A percentile compares a stretch with the other conserved stretches of the same genome.
phyloP scores from a whole-genome alignment of 2,888 invertebrate species.

The Drosophila flavopinicola region DNA sequence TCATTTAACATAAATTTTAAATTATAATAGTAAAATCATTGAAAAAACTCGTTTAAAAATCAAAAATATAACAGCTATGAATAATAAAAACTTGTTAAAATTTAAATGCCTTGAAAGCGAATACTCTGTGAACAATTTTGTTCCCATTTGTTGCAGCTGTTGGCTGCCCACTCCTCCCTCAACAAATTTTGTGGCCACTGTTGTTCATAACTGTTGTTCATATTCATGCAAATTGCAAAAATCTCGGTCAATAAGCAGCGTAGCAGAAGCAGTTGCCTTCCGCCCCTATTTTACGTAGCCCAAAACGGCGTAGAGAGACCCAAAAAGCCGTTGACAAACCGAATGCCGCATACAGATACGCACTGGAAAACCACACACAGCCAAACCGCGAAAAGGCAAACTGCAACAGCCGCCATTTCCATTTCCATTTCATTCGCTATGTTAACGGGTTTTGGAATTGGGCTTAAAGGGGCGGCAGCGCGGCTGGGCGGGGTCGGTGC shows the following conservation, averaged over 20 bases:
- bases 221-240: constrained; percentile 55
- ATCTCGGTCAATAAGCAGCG: constrained; percentile 67
- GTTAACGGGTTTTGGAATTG: constrained; percentile 21
- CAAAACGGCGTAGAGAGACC: constrained; percentile 16
- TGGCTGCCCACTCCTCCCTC: constrained; percentile 3
- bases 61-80: no score
- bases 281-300: constrained; percentile 10
- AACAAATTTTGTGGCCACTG: constrained; percentile 11
- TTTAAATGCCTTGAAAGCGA: not conserved
- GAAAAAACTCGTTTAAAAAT: no score
- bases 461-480: not conserved
- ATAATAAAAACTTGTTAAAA: not conserved
- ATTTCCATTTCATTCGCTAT: constrained; percentile 37
- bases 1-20: no score
- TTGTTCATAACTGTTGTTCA: constrained; percentile 41
- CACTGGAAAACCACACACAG: constrained; percentile 23
- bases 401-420: constrained; percentile 43
- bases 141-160: not conserved
- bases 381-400: constrained; percentile 16
- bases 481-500: not conserved
- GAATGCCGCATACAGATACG: constrained; percentile 23
- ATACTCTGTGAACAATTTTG: not conserved
- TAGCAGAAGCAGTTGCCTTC: not conserved
- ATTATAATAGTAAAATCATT: no score
- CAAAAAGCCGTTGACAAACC: constrained; percentile 48